Conservation (phyloP, 1,140 invertebrate genomes). For the Trichogramma pretiosum region DNA sequence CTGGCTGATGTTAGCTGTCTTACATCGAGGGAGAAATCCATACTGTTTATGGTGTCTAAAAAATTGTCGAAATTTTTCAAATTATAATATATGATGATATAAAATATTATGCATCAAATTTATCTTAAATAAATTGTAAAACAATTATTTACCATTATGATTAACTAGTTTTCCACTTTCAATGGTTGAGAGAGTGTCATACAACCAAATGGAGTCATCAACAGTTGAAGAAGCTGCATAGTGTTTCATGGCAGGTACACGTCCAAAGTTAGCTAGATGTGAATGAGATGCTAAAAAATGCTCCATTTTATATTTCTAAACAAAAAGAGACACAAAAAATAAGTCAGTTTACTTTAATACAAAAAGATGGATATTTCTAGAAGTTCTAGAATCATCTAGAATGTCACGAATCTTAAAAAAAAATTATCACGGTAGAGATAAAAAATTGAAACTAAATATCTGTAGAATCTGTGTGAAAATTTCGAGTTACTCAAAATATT, state of each 20-base stretch:
- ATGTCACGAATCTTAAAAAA: no score
- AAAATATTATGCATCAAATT: background rate
- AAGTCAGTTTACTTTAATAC: no score
- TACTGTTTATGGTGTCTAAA: conserved; percentile 65
- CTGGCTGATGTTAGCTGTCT: conserved; percentile 74
- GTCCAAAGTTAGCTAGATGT: conserved; percentile 70
- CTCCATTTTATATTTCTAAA: conserved; percentile 50
- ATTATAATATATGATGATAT: background rate
- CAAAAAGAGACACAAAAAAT: conserved; percentile 22
- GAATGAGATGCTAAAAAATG: conserved; percentile 81
- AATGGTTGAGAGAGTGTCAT: conserved; percentile 67
- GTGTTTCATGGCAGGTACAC: conserved; percentile 58
- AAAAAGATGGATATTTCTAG: no score
- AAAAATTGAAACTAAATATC: no score
- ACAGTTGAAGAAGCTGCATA: conserved; percentile 77
- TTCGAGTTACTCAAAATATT: no score
- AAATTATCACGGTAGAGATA: no score
- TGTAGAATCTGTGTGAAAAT: no score
- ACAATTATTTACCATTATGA: conserved; percentile 56
- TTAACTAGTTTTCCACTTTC: conserved; percentile 72
- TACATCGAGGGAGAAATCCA: conserved; percentile 65
- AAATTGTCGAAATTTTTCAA: no score
- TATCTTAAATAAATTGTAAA: conserved; percentile 5
- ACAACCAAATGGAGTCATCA: conserved; percentile 83
- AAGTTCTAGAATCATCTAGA: no score